Evolutionary conservation across 2,888 invertebrate genomes (phyloP).

Genomic region (Cantharis nigra): DNA sequence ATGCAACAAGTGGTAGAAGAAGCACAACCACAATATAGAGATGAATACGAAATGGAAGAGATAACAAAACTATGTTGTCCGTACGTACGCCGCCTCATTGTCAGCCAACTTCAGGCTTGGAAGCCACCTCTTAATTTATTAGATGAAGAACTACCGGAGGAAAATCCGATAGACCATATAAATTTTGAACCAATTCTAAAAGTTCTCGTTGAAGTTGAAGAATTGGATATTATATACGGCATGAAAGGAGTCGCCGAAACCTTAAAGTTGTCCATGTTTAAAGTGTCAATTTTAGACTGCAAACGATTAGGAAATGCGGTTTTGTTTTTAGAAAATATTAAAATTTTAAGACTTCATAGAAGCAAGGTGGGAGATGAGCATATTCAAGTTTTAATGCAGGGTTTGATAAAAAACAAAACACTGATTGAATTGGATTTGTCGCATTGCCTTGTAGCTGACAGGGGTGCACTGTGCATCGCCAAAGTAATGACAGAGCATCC

Average conservation of each 20-base stretch:
- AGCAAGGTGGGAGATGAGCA: slow-evolving; percentile 65
- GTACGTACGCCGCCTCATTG: slow-evolving; percentile 58
- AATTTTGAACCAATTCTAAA: slow-evolving; percentile 61
- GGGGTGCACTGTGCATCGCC: slow-evolving; percentile 67
- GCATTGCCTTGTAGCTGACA: slow-evolving; percentile 66
- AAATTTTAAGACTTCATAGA: slow-evolving; percentile 62
- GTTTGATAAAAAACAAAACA: slow-evolving; percentile 56
- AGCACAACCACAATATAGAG: slow-evolving; percentile 51
- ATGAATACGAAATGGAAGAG: slow-evolving; percentile 49
- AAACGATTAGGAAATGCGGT: slow-evolving; percentile 58
- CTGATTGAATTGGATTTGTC: slow-evolving; percentile 65
- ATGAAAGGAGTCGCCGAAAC: slow-evolving; percentile 54
- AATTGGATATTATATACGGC: slow-evolving; percentile 57
- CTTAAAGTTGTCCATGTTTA: slow-evolving; percentile 65
- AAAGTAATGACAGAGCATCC: slow-evolving; percentile 62
- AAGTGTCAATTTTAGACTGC: slow-evolving; percentile 64
- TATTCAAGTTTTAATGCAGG: slow-evolving; percentile 63
- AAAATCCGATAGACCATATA: slow-evolving; percentile 61
- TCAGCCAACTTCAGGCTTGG: slow-evolving; percentile 61
- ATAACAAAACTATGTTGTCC: slow-evolving; percentile 52
- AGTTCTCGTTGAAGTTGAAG: slow-evolving; percentile 60
- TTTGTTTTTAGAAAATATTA: slow-evolving; percentile 55
- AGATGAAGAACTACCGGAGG: slow-evolving; percentile 51
- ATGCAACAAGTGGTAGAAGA: slow-evolving; percentile 50
- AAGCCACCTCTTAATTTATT: slow-evolving; percentile 57